A percentile compares a stretch with the other conserved stretches of the same genome.
These are phyloP conservation scores for Polyommatus icarus DNA, from an alignment of 2,888 invertebrate species.

Conservation along the genomic window DNA sequence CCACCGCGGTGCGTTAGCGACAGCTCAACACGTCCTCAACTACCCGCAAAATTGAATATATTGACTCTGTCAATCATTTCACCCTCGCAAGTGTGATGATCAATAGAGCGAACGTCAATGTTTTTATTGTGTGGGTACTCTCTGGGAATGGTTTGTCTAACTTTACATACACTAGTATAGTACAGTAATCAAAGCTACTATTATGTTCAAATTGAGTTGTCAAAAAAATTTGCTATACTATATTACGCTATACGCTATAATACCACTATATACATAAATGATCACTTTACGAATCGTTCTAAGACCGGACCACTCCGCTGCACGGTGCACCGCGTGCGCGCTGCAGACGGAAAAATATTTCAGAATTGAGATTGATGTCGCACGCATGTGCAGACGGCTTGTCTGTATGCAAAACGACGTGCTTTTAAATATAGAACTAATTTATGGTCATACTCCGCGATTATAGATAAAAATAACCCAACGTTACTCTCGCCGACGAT, in stretches of 20 bases:
- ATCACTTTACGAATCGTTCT: background rate
- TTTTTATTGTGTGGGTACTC: background rate
- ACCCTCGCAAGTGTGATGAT: constrained; percentile 54
- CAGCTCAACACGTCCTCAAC: constrained; percentile 74
- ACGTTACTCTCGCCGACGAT: constrained; percentile 64
- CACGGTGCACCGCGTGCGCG: constrained; percentile 16
- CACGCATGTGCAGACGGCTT: constrained; percentile 79
- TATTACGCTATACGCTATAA: too few species aligned
- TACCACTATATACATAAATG: background rate
- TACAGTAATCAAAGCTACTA: too few species aligned
- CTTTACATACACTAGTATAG: too few species aligned
- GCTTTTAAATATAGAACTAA: constrained; percentile 77
- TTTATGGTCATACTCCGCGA: constrained; percentile 78
- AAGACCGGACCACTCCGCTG: background rate
- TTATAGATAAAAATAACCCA: constrained; percentile 76
- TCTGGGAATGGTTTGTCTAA: background rate
- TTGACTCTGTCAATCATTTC: constrained; percentile 77
- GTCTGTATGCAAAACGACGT: constrained; percentile 77
- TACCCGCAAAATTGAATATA: constrained; percentile 79
- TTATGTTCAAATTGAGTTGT: too few species aligned
- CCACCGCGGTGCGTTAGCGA: constrained; percentile 60
- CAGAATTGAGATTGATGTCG: constrained; percentile 79
- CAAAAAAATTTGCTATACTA: too few species aligned
- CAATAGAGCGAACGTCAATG: constrained; percentile 38
- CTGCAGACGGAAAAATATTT: constrained; percentile 76